Evolutionary conservation across 1,140 invertebrate species (phyloP), one percentile per base, ranked within the genome.

Genomic region (Argopecten irradians): DNA sequence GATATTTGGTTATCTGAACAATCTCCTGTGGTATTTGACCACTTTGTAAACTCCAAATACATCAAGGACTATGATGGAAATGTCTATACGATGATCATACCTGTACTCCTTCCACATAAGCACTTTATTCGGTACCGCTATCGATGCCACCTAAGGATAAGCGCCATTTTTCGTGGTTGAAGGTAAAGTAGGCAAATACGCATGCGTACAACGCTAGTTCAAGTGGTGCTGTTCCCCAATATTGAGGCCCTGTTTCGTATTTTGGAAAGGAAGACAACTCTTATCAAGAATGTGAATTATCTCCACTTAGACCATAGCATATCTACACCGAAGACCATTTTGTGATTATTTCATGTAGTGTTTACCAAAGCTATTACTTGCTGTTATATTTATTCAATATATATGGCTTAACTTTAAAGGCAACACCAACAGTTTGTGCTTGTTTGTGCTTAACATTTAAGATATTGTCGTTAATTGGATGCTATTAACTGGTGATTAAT

Each of bases 141-240:
- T 71, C 55, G 55, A 71, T 71, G 55, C 55, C 22, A 71, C 55
- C 55, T 71, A 71, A n/a, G 55, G 55, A 71, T 71, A 71, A 71
- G 55, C 55, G 55, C 55, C 55, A 71, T 71, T 71, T 71, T 71
- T 71, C 55, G 55, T 71, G 55, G 55, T 71, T 28, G 55, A 71
- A 71, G 55, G 55, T n/a, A 71, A 71, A 71, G n/a, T 71, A 71
- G 55, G n/a, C 19, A 71, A 71, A 11, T 71, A n/a, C 55, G 55
- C 55, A 71, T 71, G 55, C 55, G 19, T n/a, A 71, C 55, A 71
- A 71, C 22, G 55, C 55, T 5, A 71, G n/a, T 71, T 16, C 22
- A 71, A 28, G 55, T n/a, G 2, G 55, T 71, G 13, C 55, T 71
- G n/a, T 28, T 71, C 55, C n/a, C 55, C 55, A 71, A 71, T 71